Percentiles rank a stretch among this genome's conserved stretches.
Conservation (phyloP, 2,888 invertebrate species). For the Sicus ferrugineus region DNA sequence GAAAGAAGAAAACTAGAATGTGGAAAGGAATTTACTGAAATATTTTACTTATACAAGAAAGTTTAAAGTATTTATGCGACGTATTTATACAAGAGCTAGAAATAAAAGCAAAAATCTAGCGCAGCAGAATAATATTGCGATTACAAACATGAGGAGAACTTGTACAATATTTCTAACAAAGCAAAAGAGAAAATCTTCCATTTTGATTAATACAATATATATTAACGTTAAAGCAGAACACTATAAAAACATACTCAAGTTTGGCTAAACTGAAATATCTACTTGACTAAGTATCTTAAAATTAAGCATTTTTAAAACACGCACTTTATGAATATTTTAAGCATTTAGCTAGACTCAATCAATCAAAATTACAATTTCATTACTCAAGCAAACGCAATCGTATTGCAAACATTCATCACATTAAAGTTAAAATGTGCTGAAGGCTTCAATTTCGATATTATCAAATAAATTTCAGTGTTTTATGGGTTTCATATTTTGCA, state of each 20-base stretch:
- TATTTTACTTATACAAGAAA: constrained; percentile 25
- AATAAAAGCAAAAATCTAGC: background rate
- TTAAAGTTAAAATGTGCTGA: background rate
- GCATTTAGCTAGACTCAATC: constrained; percentile 4
- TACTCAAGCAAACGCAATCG: too few relatives aligned
- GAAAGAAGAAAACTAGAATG: constrained; percentile 32
- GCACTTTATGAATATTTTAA: background rate
- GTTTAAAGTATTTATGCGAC: constrained; percentile 1
- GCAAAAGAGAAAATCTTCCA: constrained; percentile 30
- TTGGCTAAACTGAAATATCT: background rate
- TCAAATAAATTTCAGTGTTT: constrained; percentile 6
- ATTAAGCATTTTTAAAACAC: background rate
- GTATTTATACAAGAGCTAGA: constrained; percentile 23
- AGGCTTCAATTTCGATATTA: background rate
- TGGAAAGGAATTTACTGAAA: constrained; percentile 33
- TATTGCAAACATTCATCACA: background rate
- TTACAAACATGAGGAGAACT: background rate
- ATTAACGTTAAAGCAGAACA: constrained; percentile 5
- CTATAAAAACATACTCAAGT: background rate
- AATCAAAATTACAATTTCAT: background rate
- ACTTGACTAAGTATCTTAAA: background rate
- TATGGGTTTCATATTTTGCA: constrained; percentile 22
- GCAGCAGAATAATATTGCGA: background rate
- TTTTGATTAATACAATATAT: constrained; percentile 21
- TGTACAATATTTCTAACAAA: constrained; percentile 27